Base-by-base conservation (phyloP, 2,888 invertebrate species). In the Drosophila putrida region DNA sequence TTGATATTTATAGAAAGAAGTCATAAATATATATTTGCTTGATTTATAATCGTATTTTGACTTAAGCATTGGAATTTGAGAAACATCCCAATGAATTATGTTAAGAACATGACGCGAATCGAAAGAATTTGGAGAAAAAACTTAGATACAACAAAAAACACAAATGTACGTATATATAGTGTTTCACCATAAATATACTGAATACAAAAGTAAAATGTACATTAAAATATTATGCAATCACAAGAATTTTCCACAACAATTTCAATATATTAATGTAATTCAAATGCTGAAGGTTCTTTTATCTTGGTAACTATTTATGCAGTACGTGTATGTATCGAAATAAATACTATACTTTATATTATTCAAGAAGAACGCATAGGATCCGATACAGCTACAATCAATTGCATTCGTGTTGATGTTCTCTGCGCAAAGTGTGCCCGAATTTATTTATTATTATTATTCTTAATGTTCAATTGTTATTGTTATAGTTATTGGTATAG, bases 51-150 rank as follows among this genome's bases (percentile, higher is more conserved):
- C 38, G 33, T 58, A 70, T 58, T 47, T 59, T 35, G 15, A 27
- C 6, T 10, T 47, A 47, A 57, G 36, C 10, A 49, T 61, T 55
- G 41, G 15, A 54, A 38, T 27, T 44, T 11, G 20, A 46, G 35
- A 54, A 55, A 54, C 41, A 38, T 55, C 6, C 50, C 57, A 28
- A 75, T 59, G 59, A 65, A 77, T 72, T 49, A 64, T 67, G 70
- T 83, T 59, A 63, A 58, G 68, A 76, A 83, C 66, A 69, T 80
- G 77, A 80, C 49, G 63, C 80, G 68, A 70, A 76, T 72, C 57
- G 63, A 60, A 58, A 51, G 20, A 76, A 64, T 67, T 75, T 74
- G 39, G 51, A 82, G 66, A 58, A 46, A 6, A 15, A 71, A 69
- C 44, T 63, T 57, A 67, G 51, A 55, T 9, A 43, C 41, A 62